Conservation (phyloP, 1,140 invertebrate genomes). For the Neotoxoptera formosana region DNA sequence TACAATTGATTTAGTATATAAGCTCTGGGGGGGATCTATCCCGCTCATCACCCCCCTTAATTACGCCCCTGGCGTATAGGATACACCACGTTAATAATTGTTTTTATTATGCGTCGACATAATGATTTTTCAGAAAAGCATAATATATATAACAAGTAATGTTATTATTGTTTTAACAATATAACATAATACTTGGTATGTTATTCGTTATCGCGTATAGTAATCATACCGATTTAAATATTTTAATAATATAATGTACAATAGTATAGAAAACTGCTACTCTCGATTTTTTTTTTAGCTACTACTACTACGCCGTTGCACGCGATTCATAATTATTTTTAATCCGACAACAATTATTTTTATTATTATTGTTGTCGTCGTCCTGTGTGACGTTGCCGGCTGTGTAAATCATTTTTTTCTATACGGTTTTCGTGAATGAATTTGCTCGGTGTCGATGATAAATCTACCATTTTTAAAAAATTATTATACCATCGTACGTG, state of each 20-base stretch:
- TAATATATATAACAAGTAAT: background rate
- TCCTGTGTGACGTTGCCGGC: background rate
- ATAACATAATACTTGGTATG: constrained; percentile 3
- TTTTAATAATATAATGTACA: background rate
- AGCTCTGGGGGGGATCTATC: too few relatives aligned
- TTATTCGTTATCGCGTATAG: background rate
- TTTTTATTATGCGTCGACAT: background rate
- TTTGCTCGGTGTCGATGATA: background rate
- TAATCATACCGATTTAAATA: background rate
- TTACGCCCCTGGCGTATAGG: too few relatives aligned
- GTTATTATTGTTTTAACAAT: background rate
- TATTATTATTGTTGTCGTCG: background rate
- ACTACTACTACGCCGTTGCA: background rate
- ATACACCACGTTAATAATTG: background rate
- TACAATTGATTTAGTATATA: too few relatives aligned
- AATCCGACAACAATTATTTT: background rate
- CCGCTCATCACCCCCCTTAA: too few relatives aligned
- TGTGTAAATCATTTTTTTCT: background rate
- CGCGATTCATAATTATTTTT: background rate
- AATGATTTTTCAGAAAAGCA: background rate
- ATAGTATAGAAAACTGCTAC: background rate
- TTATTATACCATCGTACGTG: background rate
- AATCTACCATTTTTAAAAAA: background rate
- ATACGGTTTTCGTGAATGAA: constrained; percentile 1
- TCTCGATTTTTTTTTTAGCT: background rate